Conservation (phyloP, 2,888 invertebrate species). For the Nesidiocoris tenuis region DNA sequence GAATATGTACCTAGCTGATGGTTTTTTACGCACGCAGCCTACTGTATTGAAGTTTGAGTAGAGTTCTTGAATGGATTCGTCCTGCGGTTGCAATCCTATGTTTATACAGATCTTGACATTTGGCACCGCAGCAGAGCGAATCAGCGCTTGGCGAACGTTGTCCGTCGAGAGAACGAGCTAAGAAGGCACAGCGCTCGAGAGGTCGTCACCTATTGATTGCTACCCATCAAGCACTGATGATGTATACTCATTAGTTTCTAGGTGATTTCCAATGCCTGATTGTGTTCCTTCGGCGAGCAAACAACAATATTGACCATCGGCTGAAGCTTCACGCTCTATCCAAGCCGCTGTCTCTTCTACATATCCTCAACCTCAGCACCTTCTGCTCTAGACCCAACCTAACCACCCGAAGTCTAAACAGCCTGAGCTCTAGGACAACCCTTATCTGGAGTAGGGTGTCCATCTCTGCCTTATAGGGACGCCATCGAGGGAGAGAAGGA, state of each 20-base stretch:
- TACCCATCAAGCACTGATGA: conserved; percentile 40
- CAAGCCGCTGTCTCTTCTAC: neutral
- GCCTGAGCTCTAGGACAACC: neutral
- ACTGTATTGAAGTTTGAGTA: too few relatives aligned
- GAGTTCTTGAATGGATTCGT: too few relatives aligned
- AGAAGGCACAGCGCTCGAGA: neutral
- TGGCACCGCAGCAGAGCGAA: neutral
- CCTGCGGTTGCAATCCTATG: neutral
- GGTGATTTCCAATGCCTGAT: conserved; percentile 43
- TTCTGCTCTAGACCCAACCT: neutral
- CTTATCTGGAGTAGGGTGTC: neutral
- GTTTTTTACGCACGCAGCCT: too few relatives aligned
- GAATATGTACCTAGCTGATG: too few relatives aligned
- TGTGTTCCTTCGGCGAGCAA: conserved; percentile 40
- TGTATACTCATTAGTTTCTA: conserved; percentile 44
- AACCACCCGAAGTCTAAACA: neutral
- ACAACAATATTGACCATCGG: conserved; percentile 37
- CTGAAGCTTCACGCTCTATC: neutral
- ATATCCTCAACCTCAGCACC: neutral
- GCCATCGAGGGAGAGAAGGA: too few relatives aligned
- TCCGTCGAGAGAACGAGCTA: neutral
- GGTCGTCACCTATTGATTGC: conserved; percentile 31
- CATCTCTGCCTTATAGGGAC: neutral
- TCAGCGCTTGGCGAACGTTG: neutral
- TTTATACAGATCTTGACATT: neutral